Percentiles rank a stretch among this genome's conserved stretches.
Evolutionary conservation across 1,140 invertebrate genomes (phyloP).

Genomic region (Drosophila arawakana): DNA sequence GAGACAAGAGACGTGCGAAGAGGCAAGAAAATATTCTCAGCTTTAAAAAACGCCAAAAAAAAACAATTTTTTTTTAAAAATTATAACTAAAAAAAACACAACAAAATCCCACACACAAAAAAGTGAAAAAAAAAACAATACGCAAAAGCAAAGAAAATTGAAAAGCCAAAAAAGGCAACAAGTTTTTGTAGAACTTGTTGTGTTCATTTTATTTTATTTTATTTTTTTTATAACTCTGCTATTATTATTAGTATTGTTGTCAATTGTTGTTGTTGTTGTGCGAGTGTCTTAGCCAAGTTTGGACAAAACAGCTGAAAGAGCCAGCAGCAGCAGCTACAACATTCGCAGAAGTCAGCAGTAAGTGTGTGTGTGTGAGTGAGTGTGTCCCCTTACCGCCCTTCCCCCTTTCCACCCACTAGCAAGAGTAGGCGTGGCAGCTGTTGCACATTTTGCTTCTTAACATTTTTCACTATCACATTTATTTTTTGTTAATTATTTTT

Average conservation of each 20-base stretch:
- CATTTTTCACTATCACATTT: background rate
- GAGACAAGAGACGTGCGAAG: conserved; percentile 19
- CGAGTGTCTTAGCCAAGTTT: conserved; percentile 69
- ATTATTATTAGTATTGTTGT: conserved; percentile 57
- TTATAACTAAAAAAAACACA: background rate
- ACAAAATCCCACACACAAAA: conserved; percentile 1
- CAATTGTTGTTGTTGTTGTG: conserved; percentile 53
- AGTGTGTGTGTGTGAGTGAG: conserved; percentile 13
- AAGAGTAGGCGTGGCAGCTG: conserved; percentile 21
- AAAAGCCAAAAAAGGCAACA: conserved; percentile 62
- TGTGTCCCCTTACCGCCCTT: background rate
- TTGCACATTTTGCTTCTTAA: conserved; percentile 5
- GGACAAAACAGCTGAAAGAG: conserved; percentile 51
- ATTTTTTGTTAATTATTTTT: conserved; percentile 76
- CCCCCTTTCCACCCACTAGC: background rate
- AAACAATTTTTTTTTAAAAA: conserved; percentile 7
- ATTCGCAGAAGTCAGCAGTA: conserved; percentile 5
- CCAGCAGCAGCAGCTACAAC: conserved; percentile 7
- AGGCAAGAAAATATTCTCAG: conserved; percentile 43
- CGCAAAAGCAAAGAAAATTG: conserved; percentile 36
- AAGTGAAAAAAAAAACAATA: conserved; percentile 32
- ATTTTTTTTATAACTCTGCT: conserved; percentile 57
- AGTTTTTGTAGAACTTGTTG: conserved; percentile 49
- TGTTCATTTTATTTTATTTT: conserved; percentile 49
- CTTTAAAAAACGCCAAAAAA: conserved; percentile 25